Base-by-base conservation (phyloP, 2,113 vertebrate genomes). In the Neolamprologus sp. region DNA sequence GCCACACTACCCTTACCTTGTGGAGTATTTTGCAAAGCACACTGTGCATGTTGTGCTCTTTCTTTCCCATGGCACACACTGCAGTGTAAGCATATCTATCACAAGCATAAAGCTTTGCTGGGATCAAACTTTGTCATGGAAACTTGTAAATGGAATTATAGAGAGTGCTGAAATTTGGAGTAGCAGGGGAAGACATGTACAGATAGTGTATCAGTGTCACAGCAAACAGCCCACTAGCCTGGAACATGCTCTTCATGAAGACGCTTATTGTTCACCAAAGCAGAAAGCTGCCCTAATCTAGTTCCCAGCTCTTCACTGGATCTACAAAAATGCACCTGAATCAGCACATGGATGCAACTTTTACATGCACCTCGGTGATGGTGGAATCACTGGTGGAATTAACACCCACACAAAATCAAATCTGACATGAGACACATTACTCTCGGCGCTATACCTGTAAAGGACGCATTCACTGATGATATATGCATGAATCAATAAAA, bases 261-360 rank as follows among this genome's bases (percentile, higher is more conserved):
- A 33, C 0, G 3, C 16, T 63, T 7, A 19, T 33, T 60, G 16
- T 60, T 60, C 16, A 33, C 16, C 57, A 60, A 4, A 60, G 57
- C 28, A 60, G 58, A 7, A 33, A 19, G 58, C 30, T 0, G 30
- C 30, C 30, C 60, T 35, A n/a, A n/a, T n/a, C 30, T 35, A 33
- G 17, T 12, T 35, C 30, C 30, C 60, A 35, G 28, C 58, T 63
- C 30, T 2, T 35, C 58, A 65, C 17, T 65, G 7, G 17, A 37
- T 65, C 30, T 35, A 65, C 33, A 63, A 63, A 63, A 63, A n/a
- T 19, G 58, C 30, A 35, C 6, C 60, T 35, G 4, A 65, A 35
- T 65, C 30, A 65, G 30, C 30, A n/a, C 9, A 30, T 0, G 17
- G 30, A 7, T 0, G 60, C 30, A 65, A 65, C 19, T 4, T n/a